phyloP scores from a whole-genome alignment of 2,888 invertebrate genomes.

The Notodonta ziczac region DNA sequence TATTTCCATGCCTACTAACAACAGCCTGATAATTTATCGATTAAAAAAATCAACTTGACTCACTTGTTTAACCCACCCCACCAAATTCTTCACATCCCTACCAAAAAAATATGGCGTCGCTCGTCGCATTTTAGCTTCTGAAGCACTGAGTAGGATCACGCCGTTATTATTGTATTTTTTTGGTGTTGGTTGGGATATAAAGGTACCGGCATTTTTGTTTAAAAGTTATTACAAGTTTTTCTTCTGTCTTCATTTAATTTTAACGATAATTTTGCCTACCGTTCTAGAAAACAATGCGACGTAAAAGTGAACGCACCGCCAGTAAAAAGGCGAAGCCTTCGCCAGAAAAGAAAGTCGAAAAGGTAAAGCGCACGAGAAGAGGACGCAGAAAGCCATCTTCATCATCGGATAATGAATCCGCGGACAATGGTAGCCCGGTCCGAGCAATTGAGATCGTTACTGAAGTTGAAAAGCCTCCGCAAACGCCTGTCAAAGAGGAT shows the following conservation, averaged over 20 bases:
- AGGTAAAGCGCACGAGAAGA: slow-evolving; percentile 80
- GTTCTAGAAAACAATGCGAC: slow-evolving; percentile 85
- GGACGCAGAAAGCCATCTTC: slow-evolving; percentile 83
- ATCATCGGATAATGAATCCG: slow-evolving; percentile 81
- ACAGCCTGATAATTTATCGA: no score
- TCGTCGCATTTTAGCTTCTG: slow-evolving; percentile 30
- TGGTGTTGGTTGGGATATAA: not conserved
- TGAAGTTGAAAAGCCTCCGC: slow-evolving; percentile 56
- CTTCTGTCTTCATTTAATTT: not conserved
- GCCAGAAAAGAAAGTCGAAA: slow-evolving; percentile 86
- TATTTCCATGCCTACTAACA: no score
- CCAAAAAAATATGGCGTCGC: slow-evolving; percentile 37
- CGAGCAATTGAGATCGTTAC: slow-evolving; percentile 48
- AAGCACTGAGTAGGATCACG: slow-evolving; percentile 28
- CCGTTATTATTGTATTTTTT: slow-evolving; percentile 8
- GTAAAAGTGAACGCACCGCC: slow-evolving; percentile 89
- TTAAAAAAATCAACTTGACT: no score
- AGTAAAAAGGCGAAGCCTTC: slow-evolving; percentile 87
- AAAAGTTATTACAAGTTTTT: not conserved
- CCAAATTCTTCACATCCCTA: not conserved
- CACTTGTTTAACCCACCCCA: no score
- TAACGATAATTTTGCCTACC: not conserved
- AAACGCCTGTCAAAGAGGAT: slow-evolving; percentile 61
- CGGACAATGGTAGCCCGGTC: slow-evolving; percentile 64
- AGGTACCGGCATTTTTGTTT: not conserved